Base-by-base conservation (phyloP, 2,888 invertebrate genomes). In the Synergus laeviventris region DNA sequence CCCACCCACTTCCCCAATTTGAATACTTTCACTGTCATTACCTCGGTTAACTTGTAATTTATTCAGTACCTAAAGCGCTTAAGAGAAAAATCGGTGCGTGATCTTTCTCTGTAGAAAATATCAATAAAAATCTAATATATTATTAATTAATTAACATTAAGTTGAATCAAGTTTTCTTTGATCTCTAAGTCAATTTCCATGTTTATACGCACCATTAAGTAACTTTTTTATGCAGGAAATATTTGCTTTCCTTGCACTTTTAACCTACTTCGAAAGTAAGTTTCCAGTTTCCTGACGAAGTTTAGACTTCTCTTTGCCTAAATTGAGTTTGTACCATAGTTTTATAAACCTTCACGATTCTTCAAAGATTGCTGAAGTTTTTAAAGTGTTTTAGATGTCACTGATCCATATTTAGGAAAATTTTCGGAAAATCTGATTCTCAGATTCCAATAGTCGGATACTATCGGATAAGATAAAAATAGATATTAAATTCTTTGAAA, bases 1-100 rank as follows among this genome's bases (percentile, higher is more conserved):
- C 31, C 70, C 70, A 70, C 70, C 70, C 49, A 70, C 70, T 49
- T 70, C 31, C n/a, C 70, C 31, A 70, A 70, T 70, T 70, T 70
- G 31, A 49, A 70, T 70, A 70, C 70, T 70, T 70, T 70, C 70
- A 70, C 70, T 70, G 70, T 70, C 70, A 70, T 70, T 70, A 70
- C 70, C 70, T 12, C 31, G 70, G 49, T 49, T 70, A 70, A 70
- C 70, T 70, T 70, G 49, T 70, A 49, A 49, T 70, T 70, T 70
- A 70, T 70, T 70, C 49, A 70, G 70, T 70, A 70, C 70, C 70
- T 49, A 70, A 31, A 49, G 16, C n/a, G 70, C 49, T 70, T 49
- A 49, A 49, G 49, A 24, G 70, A 70, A 45, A 18, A 49, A 31
- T n/a, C n/a, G 49, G n/a, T n/a, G 36, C 11, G 24, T 45, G 24